These are phyloP conservation scores for Raillietiella orientalis DNA, from an alignment of 2,888 invertebrate genomes.

Conservation along the genomic window DNA sequence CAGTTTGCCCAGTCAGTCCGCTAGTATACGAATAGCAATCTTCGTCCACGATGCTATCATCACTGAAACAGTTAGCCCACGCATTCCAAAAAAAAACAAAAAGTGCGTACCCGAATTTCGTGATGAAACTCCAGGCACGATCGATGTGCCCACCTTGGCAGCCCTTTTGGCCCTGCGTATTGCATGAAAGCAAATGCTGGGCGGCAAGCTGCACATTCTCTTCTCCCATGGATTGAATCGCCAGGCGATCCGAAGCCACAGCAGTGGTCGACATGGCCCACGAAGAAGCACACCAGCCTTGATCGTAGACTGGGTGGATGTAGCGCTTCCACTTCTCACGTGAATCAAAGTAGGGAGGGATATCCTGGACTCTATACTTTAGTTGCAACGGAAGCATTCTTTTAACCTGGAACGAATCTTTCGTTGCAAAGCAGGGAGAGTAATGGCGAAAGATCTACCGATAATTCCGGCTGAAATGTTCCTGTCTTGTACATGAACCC, in stretches of 20 bases:
- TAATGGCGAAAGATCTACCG: constrained; percentile 12
- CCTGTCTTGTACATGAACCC: constrained; percentile 44
- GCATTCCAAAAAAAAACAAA: not conserved
- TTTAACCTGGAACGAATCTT: constrained; percentile 7
- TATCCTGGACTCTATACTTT: constrained; percentile 20
- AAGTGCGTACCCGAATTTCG: constrained; percentile 22
- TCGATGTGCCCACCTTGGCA: constrained; percentile 70
- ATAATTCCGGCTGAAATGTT: constrained; percentile 20
- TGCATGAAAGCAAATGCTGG: constrained; percentile 61
- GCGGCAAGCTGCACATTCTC: constrained; percentile 37
- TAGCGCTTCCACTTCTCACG: constrained; percentile 33
- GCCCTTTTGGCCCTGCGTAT: constrained; percentile 34
- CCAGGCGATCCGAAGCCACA: constrained; percentile 26
- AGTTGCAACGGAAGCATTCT: constrained; percentile 10
- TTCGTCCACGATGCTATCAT: constrained; percentile 41
- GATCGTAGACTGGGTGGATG: constrained; percentile 26
- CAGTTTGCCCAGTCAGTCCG: constrained; percentile 21
- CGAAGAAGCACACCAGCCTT: constrained; percentile 48
- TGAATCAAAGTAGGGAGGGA: constrained; percentile 43
- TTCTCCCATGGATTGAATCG: constrained; percentile 47
- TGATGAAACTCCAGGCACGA: constrained; percentile 61
- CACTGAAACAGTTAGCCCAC: not conserved
- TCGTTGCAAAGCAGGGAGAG: not conserved
- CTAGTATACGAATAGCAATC: constrained; percentile 40
- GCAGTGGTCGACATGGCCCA: constrained; percentile 69